phyloP scores from a whole-genome alignment of 2,888 invertebrate species.

The Lepidonotus clava region DNA sequence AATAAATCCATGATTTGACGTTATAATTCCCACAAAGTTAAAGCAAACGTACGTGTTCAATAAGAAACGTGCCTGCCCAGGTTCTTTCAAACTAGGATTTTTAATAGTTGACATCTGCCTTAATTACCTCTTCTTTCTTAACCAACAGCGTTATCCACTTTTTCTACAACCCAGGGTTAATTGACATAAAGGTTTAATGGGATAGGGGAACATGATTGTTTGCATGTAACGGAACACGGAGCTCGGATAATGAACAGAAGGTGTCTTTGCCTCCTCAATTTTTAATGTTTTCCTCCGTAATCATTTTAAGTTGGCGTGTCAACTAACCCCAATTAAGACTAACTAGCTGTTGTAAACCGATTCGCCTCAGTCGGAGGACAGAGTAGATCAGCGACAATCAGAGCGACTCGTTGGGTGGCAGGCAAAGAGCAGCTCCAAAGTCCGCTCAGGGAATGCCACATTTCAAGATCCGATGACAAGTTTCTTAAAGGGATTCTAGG shows the following conservation, averaged over 20 bases:
- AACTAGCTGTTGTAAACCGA: neutral
- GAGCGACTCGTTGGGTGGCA: too few relatives aligned
- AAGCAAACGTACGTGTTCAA: too few relatives aligned
- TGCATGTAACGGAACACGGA: neutral
- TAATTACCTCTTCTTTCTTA: neutral
- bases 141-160: neutral
- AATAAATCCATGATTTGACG: too few relatives aligned
- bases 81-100: too few relatives aligned
- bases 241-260: slow-evolving; percentile 9
- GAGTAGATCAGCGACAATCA: too few relatives aligned
- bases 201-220: neutral
- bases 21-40: too few relatives aligned
- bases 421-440: too few relatives aligned
- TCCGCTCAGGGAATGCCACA: too few relatives aligned
- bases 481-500: too few relatives aligned
- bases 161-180: neutral
- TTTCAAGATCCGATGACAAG: too few relatives aligned
- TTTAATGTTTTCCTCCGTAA: slow-evolving; percentile 5
- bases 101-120: slow-evolving; percentile 4
- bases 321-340: slow-evolving; percentile 31
- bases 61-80: too few relatives aligned
- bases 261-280: neutral
- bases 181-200: slow-evolving; percentile 3
- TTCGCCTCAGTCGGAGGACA: too few relatives aligned
- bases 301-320: slow-evolving; percentile 35